Percentiles rank a stretch among this genome's conserved stretches.
These are phyloP conservation scores for Anoplophora glabripennis DNA, from an alignment of 1,140 invertebrate genomes.

Conservation along the genomic window DNA sequence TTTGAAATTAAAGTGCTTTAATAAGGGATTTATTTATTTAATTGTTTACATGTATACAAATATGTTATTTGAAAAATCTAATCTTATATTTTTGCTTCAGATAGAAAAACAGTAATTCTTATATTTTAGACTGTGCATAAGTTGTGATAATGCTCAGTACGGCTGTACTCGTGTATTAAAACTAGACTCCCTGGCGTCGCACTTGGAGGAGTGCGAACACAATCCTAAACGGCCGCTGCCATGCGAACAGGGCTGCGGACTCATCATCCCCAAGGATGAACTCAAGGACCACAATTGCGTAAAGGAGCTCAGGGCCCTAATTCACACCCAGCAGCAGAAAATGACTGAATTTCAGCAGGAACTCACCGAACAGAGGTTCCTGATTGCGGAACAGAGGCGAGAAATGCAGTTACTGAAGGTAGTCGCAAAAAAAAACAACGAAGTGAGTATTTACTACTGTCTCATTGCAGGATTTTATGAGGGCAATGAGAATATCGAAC, in stretches of 20 bases:
- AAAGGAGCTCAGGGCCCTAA: constrained; percentile 77
- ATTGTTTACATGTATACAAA: too few relatives aligned
- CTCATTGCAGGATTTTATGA: constrained; percentile 76
- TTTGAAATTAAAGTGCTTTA: too few relatives aligned
- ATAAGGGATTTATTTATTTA: too few relatives aligned
- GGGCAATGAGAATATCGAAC: constrained; percentile 85
- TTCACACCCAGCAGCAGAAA: constrained; percentile 82
- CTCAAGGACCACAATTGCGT: constrained; percentile 93
- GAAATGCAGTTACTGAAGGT: constrained; percentile 84
- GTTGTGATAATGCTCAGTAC: constrained; percentile 85
- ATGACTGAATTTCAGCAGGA: constrained; percentile 82
- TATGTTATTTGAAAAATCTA: too few relatives aligned
- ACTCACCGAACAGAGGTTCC: constrained; percentile 78
- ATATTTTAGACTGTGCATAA: constrained; percentile 70
- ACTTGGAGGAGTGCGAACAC: constrained; percentile 88
- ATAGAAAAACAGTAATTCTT: neutral
- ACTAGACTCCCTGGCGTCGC: constrained; percentile 76
- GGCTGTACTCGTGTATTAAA: constrained; percentile 85
- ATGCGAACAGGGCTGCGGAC: constrained; percentile 89
- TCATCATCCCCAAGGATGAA: constrained; percentile 93
- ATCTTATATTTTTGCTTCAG: too few relatives aligned
- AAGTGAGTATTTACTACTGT: neutral
- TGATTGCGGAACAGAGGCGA: constrained; percentile 84
- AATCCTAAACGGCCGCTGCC: constrained; percentile 92
- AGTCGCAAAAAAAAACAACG: constrained; percentile 20